Conservation (phyloP, 2,797 vertebrate genomes). For the Selene dorsalis region DNA sequence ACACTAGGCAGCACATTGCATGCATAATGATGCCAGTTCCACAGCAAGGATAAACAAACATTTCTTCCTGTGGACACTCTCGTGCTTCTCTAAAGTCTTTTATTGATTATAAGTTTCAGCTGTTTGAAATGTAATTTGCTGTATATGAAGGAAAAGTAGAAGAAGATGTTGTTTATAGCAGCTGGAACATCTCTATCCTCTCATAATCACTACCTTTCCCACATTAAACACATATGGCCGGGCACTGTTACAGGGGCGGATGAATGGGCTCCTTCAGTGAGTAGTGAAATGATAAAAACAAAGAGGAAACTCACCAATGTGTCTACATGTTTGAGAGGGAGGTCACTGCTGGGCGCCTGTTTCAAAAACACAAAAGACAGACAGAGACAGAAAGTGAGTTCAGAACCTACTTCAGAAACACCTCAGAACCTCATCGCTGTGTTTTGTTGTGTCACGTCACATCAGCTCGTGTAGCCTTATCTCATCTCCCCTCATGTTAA, state of each 20-base stretch:
- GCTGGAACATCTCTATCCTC: constrained; percentile 4
- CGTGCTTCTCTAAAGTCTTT: not conserved
- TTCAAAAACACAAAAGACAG: constrained; percentile 54
- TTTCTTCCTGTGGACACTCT: not conserved
- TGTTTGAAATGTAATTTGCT: not conserved
- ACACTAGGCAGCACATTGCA: constrained; percentile 1
- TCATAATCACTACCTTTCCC: not conserved
- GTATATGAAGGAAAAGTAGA: not conserved
- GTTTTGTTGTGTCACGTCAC: constrained; percentile 3
- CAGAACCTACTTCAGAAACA: constrained; percentile 17
- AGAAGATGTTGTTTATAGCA: not conserved
- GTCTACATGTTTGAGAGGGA: constrained; percentile 89
- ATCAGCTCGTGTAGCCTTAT: not conserved
- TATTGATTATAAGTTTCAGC: not conserved
- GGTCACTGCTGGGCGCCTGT: constrained; percentile 87
- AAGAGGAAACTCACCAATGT: constrained; percentile 85
- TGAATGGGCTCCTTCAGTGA: not conserved
- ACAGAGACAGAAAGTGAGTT: constrained; percentile 30
- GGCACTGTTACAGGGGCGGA: constrained; percentile 10
- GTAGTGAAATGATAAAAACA: not conserved
- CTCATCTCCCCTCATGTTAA: not conserved
- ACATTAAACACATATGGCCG: constrained; percentile 15
- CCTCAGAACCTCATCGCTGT: not conserved
- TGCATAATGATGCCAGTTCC: not conserved
- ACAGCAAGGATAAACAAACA: not conserved